Evolutionary conservation across 2,888 invertebrate genomes (phyloP).

Genomic region (Adineta ricciae): DNA sequence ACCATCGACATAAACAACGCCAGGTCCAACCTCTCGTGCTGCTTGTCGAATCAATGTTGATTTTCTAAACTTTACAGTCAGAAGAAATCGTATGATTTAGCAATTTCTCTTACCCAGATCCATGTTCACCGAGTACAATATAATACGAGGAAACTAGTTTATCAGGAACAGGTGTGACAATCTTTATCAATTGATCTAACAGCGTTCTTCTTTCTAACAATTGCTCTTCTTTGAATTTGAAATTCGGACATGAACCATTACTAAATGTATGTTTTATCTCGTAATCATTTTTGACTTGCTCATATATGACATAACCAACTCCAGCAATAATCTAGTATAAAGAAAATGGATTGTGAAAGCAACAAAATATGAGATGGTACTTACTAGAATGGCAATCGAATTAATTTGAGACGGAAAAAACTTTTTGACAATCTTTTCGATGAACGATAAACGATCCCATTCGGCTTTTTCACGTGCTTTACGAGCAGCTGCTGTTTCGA

Average conservation of each 20-base stretch:
- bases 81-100: neutral
- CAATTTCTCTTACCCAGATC: neutral
- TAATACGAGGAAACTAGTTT: neutral
- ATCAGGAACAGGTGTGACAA: neutral
- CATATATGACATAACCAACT: neutral
- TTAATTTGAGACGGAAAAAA: neutral
- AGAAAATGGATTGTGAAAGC: neutral
- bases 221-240: neutral
- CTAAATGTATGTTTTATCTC: neutral
- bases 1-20: slow-evolving; percentile 2
- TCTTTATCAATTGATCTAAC: neutral
- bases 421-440: neutral
- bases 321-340: neutral
- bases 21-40: neutral
- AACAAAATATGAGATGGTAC: neutral
- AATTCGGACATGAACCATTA: neutral
- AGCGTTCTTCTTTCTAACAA: neutral
- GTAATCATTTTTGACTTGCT: neutral
- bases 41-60: neutral
- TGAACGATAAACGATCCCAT: neutral
- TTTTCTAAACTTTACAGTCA: neutral
- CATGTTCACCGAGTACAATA: neutral
- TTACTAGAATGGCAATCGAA: neutral
- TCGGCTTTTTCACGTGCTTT: neutral
- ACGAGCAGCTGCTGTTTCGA: neutral